Evolutionary conservation across 1,140 invertebrate genomes (phyloP), one percentile per base, ranked within the genome.

Genomic region (Panulirus ornatus): DNA sequence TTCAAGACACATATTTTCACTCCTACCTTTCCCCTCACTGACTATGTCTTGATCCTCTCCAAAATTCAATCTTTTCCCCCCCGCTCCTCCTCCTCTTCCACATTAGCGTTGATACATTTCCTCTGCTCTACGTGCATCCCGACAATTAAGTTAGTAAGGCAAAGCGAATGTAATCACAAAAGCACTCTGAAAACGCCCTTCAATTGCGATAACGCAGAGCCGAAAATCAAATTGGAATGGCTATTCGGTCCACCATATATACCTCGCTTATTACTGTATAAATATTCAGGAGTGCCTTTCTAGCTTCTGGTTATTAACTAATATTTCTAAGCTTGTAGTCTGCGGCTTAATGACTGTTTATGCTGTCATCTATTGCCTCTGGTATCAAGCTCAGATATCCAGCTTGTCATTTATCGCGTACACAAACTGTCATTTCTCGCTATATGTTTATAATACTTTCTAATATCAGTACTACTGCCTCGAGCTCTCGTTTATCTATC

Each of bases 131-230:
- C 79, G 42, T 36, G 22, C 79, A 58, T 82, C 51, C 34, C 54
- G 79, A 58, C 47, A 82, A 82, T 82, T 82, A 82, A 82, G 79
- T 82, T 82, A 82, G 79, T 58, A 58, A 82, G 51, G 79, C 51
- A 82, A 58, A 58, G 79, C 79, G 47, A 58, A 58, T 82, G n/a
- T n/a, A 82, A 38, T 51, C 27, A 27, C 47, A 36, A 51, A 36
- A 38, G 34, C 79, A 34, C 30, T 44, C 79, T 16, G 34, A 58
- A 81, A 81, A 14, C 44, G 34, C 5, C 79, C 51, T 82, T 82
- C 27, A 36, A 9, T 27, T 22, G 14, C 54, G 14, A 58, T n/a
- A 51, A 38, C 11, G 38, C 8, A 58, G 79, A 58, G 51, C 22
- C 58, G 27, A 82, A 30, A 36, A 82, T 38, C 79, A 58, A 58